Evolutionary conservation across 1,140 invertebrate species (phyloP), one percentile per base, ranked within the genome.

Genomic region (Rhopalosiphum maidis): DNA sequence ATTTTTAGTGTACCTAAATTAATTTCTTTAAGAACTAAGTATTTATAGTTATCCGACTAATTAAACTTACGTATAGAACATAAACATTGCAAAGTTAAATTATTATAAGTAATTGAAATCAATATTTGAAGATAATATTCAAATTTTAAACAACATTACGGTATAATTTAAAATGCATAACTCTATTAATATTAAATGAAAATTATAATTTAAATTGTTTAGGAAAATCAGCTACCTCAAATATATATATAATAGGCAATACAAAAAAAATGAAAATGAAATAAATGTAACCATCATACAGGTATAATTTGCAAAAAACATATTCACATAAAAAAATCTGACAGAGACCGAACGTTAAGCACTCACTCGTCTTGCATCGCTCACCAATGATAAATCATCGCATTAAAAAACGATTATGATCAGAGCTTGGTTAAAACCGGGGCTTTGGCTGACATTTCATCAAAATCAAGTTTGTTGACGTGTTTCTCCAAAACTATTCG

Each of bases 391-490:
- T n/a, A 77, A 77, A 77, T 77, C 60, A 35, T 77, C 30, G 60
- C 60, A 77, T 77, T 77, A 18, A 77, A 77, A 77, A 77, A 77
- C 60, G 60, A 77, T 77, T 77, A 77, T 77, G 60, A 77, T 15
- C 15, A n/a, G 60, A n/a, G 1, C 55, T 60, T 4, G 55, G 55
- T 15, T 30, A 15, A 30, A 60, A 30, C 15, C 15, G n/a, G 11
- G 30, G 30, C 11, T 77, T 77, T n/a, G 30, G 60, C 60, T 68
- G 30, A n/a, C 0, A n/a, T n/a, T n/a, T 77, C 60, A 77, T 77
- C 30, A 77, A 77, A 77, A 77, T 77, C 60, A 77, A 77, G 60
- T 77, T 77, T n/a, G 60, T 77, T 77, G 60, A 77, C 60, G n/a
- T n/a, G 30, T 77, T 77, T 35, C n/a, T n/a, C 18, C 15, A 77